A percentile compares a stretch with the other conserved stretches of the same genome.
phyloP scores from a whole-genome alignment of 2,888 invertebrate species.

The Athalia rosae region DNA sequence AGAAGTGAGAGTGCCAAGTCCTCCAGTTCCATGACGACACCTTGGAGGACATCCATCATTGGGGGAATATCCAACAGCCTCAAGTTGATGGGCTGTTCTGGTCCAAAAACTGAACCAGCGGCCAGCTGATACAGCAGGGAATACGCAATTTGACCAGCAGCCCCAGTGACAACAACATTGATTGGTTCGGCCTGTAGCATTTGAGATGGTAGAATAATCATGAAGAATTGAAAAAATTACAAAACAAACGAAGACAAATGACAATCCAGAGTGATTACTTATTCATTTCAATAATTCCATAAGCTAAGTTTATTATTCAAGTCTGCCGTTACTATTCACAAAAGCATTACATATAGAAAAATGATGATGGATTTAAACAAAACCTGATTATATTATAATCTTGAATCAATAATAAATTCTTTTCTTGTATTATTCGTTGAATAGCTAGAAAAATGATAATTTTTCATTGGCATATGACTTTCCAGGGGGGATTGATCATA shows the following conservation, averaged over 20 bases:
- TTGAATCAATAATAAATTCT: not conserved
- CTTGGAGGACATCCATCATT: slow-evolving; percentile 97
- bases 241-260: not conserved
- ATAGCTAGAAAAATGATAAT: too few relatives aligned
- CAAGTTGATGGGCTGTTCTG: slow-evolving; percentile 88
- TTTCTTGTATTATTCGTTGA: not conserved
- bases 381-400: not conserved
- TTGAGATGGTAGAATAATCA: slow-evolving; percentile 61
- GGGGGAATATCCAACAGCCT: slow-evolving; percentile 95
- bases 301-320: too few relatives aligned
- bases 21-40: slow-evolving; percentile 97
- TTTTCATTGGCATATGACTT: too few relatives aligned
- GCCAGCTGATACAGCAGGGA: slow-evolving; percentile 95
- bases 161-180: slow-evolving; percentile 96
- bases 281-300: too few relatives aligned
- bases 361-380: not conserved
- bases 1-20: slow-evolving; percentile 96
- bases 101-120: slow-evolving; percentile 96
- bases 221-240: not conserved
- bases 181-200: slow-evolving; percentile 84
- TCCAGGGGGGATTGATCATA: too few relatives aligned
- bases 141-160: slow-evolving; percentile 99
- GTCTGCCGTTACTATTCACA: too few relatives aligned
- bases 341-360: not conserved
- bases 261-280: not conserved